phyloP scores from a whole-genome alignment of 2,888 invertebrate genomes.

The Aelia acuminata region DNA sequence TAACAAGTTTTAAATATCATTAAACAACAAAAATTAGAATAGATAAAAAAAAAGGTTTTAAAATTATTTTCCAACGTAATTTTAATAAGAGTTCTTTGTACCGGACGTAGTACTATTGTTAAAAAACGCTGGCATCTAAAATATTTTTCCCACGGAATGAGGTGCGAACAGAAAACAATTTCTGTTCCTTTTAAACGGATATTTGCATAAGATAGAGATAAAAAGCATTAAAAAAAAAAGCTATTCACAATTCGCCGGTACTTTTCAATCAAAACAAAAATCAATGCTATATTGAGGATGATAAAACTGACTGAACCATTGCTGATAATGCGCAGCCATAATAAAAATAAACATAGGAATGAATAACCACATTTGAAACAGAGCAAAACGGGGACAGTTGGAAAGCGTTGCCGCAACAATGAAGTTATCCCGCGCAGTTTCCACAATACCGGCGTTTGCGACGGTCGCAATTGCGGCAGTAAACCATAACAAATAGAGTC shows the following conservation, averaged over 20 bases:
- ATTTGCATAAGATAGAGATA: background rate
- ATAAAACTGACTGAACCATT: background rate
- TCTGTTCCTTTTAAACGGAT: background rate
- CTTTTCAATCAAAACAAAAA: too few species aligned
- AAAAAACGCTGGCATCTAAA: background rate
- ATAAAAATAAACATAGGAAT: background rate
- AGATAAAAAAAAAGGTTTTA: background rate
- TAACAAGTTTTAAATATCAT: background rate
- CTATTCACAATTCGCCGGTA: background rate
- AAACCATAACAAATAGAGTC: conserved; percentile 30
- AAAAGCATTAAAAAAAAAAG: background rate
- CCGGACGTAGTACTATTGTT: background rate
- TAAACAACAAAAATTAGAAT: background rate
- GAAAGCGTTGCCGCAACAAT: conserved; percentile 24
- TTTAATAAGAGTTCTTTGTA: background rate
- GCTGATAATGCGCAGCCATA: background rate
- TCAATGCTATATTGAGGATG: background rate
- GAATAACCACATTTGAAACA: background rate
- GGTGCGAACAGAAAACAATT: background rate
- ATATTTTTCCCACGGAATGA: background rate
- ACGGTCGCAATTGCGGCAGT: conserved; percentile 13
- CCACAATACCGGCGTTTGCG: conserved; percentile 2
- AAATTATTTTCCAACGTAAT: background rate
- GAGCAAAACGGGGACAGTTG: background rate
- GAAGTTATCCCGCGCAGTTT: background rate